Conservation (phyloP, 2,888 invertebrate species). For the Latheticus oryzae region DNA sequence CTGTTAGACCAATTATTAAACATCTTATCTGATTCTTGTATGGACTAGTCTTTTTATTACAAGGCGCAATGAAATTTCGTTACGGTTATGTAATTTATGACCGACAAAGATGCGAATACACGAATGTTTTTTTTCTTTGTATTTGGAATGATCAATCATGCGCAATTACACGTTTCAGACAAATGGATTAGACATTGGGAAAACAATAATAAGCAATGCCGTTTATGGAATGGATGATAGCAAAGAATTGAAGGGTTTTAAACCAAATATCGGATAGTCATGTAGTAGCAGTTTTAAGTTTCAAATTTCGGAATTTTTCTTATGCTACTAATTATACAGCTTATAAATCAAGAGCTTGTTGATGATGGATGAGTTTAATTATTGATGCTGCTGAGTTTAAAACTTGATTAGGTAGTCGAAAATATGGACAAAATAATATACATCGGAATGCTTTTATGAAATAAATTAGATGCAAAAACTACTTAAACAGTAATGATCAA, state of each 20-base stretch:
- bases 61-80: conserved; percentile 42
- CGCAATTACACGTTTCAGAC: conserved; percentile 14
- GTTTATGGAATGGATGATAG: conserved; percentile 7
- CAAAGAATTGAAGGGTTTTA: conserved; percentile 2
- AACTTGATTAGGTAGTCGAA: no score
- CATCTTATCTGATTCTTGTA: conserved; percentile 55
- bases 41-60: conserved; percentile 37
- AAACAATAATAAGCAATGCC: conserved; percentile 8
- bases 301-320: conserved; percentile 26
- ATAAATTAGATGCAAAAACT: no score
- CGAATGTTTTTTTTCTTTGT: no score
- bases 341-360: conserved; percentile 14
- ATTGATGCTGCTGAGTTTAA: conserved; percentile 1
- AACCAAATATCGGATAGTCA: not conserved
- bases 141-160: conserved; percentile 24
- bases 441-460: no score
- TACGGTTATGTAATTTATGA: conserved; percentile 37
- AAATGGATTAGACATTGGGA: conserved; percentile 15
- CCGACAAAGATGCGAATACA: conserved; percentile 28
- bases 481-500: no score
- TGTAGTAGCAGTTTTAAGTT: conserved; percentile 14
- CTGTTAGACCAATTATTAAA: conserved; percentile 59
- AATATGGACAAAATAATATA: no score
- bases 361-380: conserved; percentile 11
- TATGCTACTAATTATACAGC: conserved; percentile 17